Evolutionary conservation across 2,113 vertebrate species (phyloP), one percentile per base, ranked within the genome.

Genomic region (Myocastor coypus): DNA sequence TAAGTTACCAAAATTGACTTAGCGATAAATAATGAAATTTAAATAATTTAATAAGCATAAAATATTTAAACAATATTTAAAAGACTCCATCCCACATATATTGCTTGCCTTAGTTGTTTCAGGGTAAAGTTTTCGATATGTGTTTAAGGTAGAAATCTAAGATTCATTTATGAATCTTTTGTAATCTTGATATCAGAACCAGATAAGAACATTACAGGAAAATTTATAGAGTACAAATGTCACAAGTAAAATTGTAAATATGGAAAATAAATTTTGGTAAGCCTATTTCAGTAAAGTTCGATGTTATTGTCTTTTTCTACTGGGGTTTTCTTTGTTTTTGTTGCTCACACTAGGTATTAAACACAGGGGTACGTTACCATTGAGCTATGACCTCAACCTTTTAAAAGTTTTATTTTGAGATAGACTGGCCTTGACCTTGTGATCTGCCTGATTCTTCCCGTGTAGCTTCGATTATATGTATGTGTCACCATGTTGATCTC

Each of bases 121-220:
- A 32, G 30, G 42, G 57, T 83, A 57, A 7, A 71, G 92, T 92
- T 90, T 86, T 40, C 37, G 71, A 22, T 57, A 81, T 71, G 20
- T 68, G 13, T 40, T 94, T 73, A 87, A 66, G 14, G 86, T 24
- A 46, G 37, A 68, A 94, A 77, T 13, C 37, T 16, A 84, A 92
- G 84, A 85, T 37, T 81, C 42, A 64, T 80, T 83, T 75, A 88
- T 88, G n/a, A 90, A 34, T 50, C 32, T 63, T 85, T 63, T 42
- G 32, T 32, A 46, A 78, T 55, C 28, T 89, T 69, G n/a, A 80
- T 52, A 85, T 7, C 46, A 40, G 86, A 89, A 64, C 37, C 14
- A 40, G n/a, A 19, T 71, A 84, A 96, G 52, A 94, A 83, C 32
- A 75, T 37, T 82, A 87, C 4, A 77, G 61, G 66, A 92, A 89